Evolutionary conservation across 1,140 invertebrate genomes (phyloP).

Genomic region (Drosophila paulistorum): DNA sequence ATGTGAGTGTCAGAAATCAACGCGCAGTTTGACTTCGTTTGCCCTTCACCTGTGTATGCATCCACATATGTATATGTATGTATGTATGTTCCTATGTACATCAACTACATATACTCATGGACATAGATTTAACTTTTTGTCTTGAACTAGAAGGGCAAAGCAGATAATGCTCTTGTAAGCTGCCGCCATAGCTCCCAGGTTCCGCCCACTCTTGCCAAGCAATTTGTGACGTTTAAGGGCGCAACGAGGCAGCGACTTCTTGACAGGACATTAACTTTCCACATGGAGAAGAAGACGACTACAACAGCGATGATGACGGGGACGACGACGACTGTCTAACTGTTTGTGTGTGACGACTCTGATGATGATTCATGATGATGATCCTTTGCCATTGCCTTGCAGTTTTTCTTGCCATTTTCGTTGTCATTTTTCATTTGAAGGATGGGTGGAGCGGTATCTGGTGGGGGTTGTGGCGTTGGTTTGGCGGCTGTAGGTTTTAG

Average conservation of each 20-base stretch:
- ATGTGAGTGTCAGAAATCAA: conserved; percentile 54
- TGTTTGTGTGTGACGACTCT: conserved; percentile 62
- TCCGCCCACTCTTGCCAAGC: conserved; percentile 32
- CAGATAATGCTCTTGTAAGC: conserved; percentile 68
- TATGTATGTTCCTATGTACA: background rate
- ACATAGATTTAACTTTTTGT: conserved; percentile 1
- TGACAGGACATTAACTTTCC: conserved; percentile 78
- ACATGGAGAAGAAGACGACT: conserved; percentile 45
- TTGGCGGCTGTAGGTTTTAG: conserved; percentile 18
- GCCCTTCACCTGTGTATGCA: background rate
- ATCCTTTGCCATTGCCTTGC: conserved; percentile 64
- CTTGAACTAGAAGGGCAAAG: conserved; percentile 30
- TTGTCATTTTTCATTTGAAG: conserved; percentile 71
- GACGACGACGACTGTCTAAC: conserved; percentile 36
- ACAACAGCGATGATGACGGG: too few species aligned
- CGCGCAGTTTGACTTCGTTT: conserved; percentile 39
- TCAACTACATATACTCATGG: background rate
- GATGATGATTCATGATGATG: conserved; percentile 81
- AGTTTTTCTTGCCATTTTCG: conserved; percentile 55
- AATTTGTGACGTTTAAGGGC: conserved; percentile 79
- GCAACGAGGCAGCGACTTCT: conserved; percentile 77
- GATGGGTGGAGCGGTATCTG: conserved; percentile 2
- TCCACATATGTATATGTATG: conserved; percentile 24
- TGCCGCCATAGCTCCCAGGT: background rate
- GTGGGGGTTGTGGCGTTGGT: background rate